These are phyloP conservation scores for Phalacrocorax pelagicus DNA, from an alignment of 2,113 vertebrate species.

Conservation along the genomic window DNA sequence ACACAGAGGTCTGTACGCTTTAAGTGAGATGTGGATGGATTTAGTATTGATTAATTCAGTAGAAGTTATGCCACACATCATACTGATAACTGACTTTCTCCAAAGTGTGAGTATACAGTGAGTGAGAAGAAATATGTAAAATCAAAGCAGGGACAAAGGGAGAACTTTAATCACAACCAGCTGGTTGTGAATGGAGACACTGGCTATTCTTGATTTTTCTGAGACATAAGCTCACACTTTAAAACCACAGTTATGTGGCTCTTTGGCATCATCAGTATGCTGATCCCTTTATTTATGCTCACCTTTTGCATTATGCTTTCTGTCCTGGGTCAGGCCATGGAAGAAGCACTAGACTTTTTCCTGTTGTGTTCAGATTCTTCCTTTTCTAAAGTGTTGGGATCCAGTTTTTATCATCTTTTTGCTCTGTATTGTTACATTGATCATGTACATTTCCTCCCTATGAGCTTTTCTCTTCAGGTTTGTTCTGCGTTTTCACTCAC, in stretches of 20 bases:
- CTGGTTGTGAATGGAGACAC: neutral
- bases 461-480: conserved; percentile 4
- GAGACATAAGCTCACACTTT: neutral
- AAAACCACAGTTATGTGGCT: neutral
- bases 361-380: neutral
- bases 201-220: neutral
- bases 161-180: neutral
- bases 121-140: neutral
- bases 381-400: neutral
- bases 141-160: neutral
- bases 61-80: neutral
- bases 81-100: neutral
- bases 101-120: accelerated
- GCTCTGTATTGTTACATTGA: neutral
- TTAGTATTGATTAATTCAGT: neutral
- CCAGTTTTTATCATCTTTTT: neutral
- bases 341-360: neutral
- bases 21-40: neutral
- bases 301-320: neutral
- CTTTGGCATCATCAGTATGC: neutral
- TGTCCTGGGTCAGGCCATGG: neutral
- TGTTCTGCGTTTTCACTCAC: conserved; percentile 9
- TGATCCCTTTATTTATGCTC: neutral
- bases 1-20: neutral
- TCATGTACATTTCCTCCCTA: accelerated